phyloP scores from a whole-genome alignment of 2,888 invertebrate species.

The Mythimna loreyi region DNA sequence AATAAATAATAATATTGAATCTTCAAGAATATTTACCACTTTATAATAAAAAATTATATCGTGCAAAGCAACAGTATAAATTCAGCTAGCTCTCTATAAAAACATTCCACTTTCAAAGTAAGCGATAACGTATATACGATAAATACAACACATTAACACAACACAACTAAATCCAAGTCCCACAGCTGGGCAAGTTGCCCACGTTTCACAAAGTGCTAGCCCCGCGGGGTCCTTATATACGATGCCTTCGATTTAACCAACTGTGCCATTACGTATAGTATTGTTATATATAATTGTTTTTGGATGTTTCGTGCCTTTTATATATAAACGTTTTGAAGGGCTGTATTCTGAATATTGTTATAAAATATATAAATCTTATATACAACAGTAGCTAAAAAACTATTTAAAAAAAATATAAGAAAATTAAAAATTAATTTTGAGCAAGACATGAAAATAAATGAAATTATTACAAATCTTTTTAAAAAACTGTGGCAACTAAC shows the following conservation, averaged over 20 bases:
- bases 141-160: no score
- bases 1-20: no score
- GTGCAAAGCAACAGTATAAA: no score
- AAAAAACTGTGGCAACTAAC: slow-evolving; percentile 18
- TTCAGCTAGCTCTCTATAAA: neutral
- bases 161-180: slow-evolving; percentile 37
- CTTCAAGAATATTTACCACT: no score
- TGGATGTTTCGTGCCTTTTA: slow-evolving; percentile 66
- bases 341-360: slow-evolving; percentile 19
- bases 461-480: neutral
- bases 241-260: slow-evolving; percentile 69
- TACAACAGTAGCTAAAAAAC: neutral
- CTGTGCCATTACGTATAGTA: slow-evolving; percentile 64
- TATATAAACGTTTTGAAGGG: slow-evolving; percentile 42
- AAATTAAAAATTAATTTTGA: no score
- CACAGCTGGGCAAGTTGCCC: slow-evolving; percentile 45
- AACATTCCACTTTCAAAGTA: slow-evolving; percentile 16
- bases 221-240: slow-evolving; percentile 74
- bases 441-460: neutral
- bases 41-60: no score
- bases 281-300: slow-evolving; percentile 58
- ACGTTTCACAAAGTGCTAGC: slow-evolving; percentile 81
- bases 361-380: neutral
- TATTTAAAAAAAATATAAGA: no score
- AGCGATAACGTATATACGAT: no score